phyloP scores from a whole-genome alignment of 2,888 invertebrate species.

The Empis livida region DNA sequence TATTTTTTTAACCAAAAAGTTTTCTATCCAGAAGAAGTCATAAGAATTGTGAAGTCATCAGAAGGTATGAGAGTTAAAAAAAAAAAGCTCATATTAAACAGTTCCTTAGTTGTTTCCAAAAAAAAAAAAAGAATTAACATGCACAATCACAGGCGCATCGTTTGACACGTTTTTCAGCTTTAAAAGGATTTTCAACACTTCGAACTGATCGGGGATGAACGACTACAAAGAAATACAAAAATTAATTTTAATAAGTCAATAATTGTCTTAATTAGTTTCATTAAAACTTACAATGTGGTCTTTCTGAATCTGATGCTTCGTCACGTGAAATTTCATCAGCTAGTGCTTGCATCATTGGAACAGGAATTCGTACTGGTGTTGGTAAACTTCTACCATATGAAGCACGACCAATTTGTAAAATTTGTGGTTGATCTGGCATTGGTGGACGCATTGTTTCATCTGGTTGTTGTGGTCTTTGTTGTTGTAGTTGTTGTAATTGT shows the following conservation, averaged over 20 bases:
- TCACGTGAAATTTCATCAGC: constrained; percentile 40
- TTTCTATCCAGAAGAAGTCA: too few species aligned
- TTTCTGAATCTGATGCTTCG: constrained; percentile 39
- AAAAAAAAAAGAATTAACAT: constrained; percentile 42
- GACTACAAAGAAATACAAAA: constrained; percentile 40
- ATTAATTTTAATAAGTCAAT: constrained; percentile 1
- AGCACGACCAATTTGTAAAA: constrained; percentile 32
- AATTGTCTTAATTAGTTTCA: background rate
- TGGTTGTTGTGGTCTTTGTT: constrained; percentile 31
- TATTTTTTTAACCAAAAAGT: background rate
- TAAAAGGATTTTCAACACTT: constrained; percentile 41
- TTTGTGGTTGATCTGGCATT: constrained; percentile 31
- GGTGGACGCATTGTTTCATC: constrained; percentile 32
- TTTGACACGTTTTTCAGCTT: constrained; percentile 52
- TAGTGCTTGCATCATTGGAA: constrained; percentile 45
- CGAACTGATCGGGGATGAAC: constrained; percentile 70
- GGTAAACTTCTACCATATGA: constrained; percentile 36
- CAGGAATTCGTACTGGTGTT: constrained; percentile 38
- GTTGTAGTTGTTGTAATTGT: constrained; percentile 22
- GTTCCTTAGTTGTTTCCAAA: background rate
- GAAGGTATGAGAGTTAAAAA: constrained; percentile 8
- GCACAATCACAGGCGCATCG: constrained; percentile 66
- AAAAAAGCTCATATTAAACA: background rate
- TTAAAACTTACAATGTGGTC: constrained; percentile 61
- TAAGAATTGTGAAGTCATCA: constrained; percentile 1